phyloP scores from a whole-genome alignment of 2,888 invertebrate species.

The Rhamphomyia laevipes region DNA sequence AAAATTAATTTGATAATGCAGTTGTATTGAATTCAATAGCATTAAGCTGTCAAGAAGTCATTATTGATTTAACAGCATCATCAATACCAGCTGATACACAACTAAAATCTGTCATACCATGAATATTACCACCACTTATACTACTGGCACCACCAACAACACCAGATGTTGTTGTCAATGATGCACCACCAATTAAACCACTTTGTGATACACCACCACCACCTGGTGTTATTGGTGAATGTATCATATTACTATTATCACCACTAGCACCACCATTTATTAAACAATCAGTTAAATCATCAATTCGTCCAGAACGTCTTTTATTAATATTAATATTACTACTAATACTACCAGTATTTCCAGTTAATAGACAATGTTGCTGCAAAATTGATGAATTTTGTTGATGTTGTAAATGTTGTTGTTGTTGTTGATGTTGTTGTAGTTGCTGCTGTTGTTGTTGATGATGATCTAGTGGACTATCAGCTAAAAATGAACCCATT shows the following conservation, averaged over 20 bases:
- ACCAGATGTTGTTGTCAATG: constrained; percentile 19
- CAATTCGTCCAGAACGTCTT: constrained; percentile 23
- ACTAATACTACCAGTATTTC: constrained; percentile 14
- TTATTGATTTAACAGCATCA: constrained; percentile 44
- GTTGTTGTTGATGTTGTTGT: constrained; percentile 2
- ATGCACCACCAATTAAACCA: constrained; percentile 6
- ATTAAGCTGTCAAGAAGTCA: constrained; percentile 37
- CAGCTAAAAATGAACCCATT: constrained; percentile 34
- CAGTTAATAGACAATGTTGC: constrained; percentile 20
- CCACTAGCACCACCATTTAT: constrained; percentile 27
- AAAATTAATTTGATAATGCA: neutral
- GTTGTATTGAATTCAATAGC: constrained; percentile 1
- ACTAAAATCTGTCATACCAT: constrained; percentile 30
- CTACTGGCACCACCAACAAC: constrained; percentile 8
- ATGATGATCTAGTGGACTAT: constrained; percentile 31
- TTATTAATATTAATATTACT: constrained; percentile 5
- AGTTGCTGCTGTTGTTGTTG: constrained; percentile 11
- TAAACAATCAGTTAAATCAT: constrained; percentile 34
- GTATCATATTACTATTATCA: constrained; percentile 22
- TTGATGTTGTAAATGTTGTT: constrained; percentile 2
- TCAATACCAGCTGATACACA: constrained; percentile 38
- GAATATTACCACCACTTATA: constrained; percentile 26
- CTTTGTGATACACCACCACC: constrained; percentile 9
- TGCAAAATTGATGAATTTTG: neutral
- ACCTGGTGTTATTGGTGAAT: constrained; percentile 20